phyloP scores from a whole-genome alignment of 1,140 invertebrate species.

The Drosophila kurseongensis region DNA sequence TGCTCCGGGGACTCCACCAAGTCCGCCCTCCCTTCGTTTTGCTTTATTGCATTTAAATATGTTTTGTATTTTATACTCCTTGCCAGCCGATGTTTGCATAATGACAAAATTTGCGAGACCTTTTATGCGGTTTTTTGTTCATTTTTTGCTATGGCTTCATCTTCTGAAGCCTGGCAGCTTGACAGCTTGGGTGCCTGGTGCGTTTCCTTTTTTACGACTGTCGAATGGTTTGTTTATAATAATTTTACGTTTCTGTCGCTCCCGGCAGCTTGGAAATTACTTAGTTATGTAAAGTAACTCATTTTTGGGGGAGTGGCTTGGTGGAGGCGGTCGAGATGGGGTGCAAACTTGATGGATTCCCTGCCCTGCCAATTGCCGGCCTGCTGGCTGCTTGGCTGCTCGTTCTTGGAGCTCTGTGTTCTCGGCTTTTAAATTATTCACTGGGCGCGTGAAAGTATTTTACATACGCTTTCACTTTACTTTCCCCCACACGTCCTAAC shows the following conservation, averaged over 20 bases:
- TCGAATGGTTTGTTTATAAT: slow-evolving; percentile 63
- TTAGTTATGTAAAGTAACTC: slow-evolving; percentile 65
- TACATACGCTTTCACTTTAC: slow-evolving; percentile 62
- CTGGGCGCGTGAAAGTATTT: slow-evolving; percentile 61
- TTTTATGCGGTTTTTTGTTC: slow-evolving; percentile 43
- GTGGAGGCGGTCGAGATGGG: slow-evolving; percentile 33
- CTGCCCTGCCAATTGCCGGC: not conserved
- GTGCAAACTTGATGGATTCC: slow-evolving; percentile 44
- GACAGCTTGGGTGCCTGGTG: slow-evolving; percentile 8
- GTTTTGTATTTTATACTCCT: slow-evolving; percentile 49
- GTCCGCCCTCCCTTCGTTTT: slow-evolving; percentile 5
- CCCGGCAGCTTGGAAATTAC: slow-evolving; percentile 54
- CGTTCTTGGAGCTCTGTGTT: slow-evolving; percentile 12
- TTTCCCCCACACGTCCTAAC: not conserved
- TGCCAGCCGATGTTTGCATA: slow-evolving; percentile 55
- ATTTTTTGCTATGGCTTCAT: slow-evolving; percentile 6
- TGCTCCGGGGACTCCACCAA: not conserved
- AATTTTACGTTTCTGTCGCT: slow-evolving; percentile 62
- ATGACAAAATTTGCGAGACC: slow-evolving; percentile 53
- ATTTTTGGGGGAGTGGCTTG: slow-evolving; percentile 54
- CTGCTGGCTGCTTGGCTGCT: not conserved
- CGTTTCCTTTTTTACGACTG: slow-evolving; percentile 45
- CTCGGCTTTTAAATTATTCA: slow-evolving; percentile 55
- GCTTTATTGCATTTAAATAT: slow-evolving; percentile 65
- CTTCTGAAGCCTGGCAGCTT: not conserved